Percentiles rank a stretch among this genome's conserved stretches.
Conservation (phyloP, 2,888 invertebrate genomes). For the Rhingia campestris region DNA sequence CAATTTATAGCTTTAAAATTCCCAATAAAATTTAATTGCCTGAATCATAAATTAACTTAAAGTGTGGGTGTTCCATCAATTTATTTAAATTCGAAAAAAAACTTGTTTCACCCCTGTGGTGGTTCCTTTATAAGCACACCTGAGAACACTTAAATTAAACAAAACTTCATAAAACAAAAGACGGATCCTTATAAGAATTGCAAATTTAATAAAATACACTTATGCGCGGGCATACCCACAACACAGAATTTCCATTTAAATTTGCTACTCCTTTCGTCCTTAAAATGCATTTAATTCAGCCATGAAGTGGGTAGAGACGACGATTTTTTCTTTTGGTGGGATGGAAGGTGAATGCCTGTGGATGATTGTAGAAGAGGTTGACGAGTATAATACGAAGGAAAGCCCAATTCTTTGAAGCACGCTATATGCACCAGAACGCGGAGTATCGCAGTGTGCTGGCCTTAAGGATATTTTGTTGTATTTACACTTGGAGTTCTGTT, state of each 20-base stretch:
- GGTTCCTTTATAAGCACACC: too few species aligned
- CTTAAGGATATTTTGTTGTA: constrained; percentile 33
- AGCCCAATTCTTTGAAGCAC: constrained; percentile 12
- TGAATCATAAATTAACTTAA: too few species aligned
- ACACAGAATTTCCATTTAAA: constrained; percentile 25
- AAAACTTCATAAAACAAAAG: too few species aligned
- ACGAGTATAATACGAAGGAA: constrained; percentile 5
- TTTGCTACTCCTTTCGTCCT: not conserved
- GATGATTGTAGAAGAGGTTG: not conserved
- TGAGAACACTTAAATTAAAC: too few species aligned
- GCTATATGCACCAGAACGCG: constrained; percentile 21
- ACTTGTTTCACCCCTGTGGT: too few species aligned
- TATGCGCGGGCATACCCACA: not conserved
- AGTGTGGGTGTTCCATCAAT: too few species aligned
- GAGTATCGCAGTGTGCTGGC: constrained; percentile 8
- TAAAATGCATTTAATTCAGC: not conserved
- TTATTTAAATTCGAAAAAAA: too few species aligned
- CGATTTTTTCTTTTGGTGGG: too few species aligned
- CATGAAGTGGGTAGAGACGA: not conserved
- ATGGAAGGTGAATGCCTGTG: not conserved
- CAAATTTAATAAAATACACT: not conserved
- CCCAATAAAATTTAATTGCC: too few species aligned
- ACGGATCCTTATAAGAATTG: too few species aligned
- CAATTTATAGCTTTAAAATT: too few species aligned
- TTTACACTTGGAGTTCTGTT: not conserved